Evolutionary conservation across 2,797 vertebrate species (phyloP).

Genomic region (Carcharodon carcharias): DNA sequence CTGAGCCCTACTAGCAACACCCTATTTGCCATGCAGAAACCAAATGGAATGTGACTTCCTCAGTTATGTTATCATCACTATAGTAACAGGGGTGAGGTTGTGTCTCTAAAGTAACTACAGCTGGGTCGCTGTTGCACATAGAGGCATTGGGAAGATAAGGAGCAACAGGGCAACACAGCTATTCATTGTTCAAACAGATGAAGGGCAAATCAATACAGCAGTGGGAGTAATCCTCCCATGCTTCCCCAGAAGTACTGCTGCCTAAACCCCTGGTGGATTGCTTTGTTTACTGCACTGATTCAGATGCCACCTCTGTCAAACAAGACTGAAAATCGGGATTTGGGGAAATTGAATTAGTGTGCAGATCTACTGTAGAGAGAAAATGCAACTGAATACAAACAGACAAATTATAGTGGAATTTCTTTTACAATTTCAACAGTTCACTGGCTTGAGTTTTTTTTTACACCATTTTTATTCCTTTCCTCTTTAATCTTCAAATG

Average conservation of each 20-base stretch:
- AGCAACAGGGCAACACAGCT: conserved; percentile 30
- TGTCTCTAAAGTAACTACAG: not conserved
- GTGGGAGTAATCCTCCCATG: not conserved
- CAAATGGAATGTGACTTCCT: not conserved
- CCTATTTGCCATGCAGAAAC: not conserved
- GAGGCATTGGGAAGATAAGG: not conserved
- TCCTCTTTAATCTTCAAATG: not conserved
- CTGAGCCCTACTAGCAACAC: not conserved
- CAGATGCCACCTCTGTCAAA: conserved; percentile 20
- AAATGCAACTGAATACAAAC: not conserved
- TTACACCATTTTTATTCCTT: not conserved
- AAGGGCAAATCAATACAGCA: conserved; percentile 24
- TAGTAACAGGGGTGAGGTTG: conserved; percentile 20
- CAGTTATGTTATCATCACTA: conserved; percentile 27
- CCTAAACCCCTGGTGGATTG: conserved; percentile 17
- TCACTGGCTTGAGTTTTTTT: not conserved
- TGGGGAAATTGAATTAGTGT: conserved; percentile 12
- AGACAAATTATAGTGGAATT: not conserved
- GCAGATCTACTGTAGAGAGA: not conserved
- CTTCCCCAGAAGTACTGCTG: not conserved
- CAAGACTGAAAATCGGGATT: not conserved
- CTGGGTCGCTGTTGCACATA: not conserved
- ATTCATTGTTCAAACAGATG: conserved; percentile 30
- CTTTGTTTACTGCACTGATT: conserved; percentile 15
- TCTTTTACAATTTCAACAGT: not conserved